Base-by-base conservation (phyloP, 2,888 invertebrate genomes). In the Gibbula magus region DNA sequence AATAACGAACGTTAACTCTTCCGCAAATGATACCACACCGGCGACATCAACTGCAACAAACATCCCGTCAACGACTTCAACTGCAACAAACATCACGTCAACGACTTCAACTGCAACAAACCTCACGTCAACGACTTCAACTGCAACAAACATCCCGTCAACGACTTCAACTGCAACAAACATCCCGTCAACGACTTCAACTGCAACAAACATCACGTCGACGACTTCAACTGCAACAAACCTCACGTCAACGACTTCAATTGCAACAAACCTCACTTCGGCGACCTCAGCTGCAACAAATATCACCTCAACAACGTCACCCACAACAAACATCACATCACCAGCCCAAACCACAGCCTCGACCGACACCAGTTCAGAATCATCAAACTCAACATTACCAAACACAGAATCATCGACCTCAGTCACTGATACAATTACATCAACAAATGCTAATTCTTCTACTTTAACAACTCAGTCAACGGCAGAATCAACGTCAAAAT, bases 271-370 rank as follows among this genome's bases (percentile, higher is more conserved):
- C 5, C 3, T 5, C 7, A 35, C 35, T 35, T 3, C 4, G 35
- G 7, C 35, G 7, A 5, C 35, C 35, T 35, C 35, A 35, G 35
- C 35, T 3, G 7, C 35, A 35, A 35, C n/a, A n/a, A n/a, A n/a
- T n/a, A n/a, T n/a, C n/a, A n/a, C n/a, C n/a, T n/a, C 73, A 39
- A 39, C 22, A 45, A 18, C 45, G 22, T 22, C 22, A 25, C 35
- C 51, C n/a, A 51, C 51, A 51, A 1, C 22, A 51, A 22, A 45
- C 1, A 74, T 20, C 10, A 52, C 20, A 22, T 10, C 25, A 25
- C 2, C 67, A 32, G 29, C 35, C 81, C 80, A 70, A 81, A 82
- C 74, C 81, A 81, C 75, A 83, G 80, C 78, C 84, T 85, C 76
- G 80, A 20, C 56, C 10, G 2, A 20, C 18, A 20, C 56, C 2